Conservation (phyloP, 2,797 vertebrate genomes). For the Peromyscus aztecus region DNA sequence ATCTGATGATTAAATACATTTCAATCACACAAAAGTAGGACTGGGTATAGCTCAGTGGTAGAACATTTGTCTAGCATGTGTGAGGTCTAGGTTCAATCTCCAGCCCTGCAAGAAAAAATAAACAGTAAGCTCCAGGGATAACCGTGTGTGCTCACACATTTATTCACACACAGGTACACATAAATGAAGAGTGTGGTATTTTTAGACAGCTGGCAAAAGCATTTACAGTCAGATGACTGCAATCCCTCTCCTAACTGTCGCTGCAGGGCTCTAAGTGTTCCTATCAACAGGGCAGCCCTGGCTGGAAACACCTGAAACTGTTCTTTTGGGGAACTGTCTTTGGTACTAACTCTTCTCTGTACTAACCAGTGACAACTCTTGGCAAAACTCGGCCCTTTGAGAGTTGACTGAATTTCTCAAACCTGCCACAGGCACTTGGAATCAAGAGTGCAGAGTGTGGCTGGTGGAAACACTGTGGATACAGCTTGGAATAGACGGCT, state of each 20-base stretch:
- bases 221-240: neutral
- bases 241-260: neutral
- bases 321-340: neutral
- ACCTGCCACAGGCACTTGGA: slow-evolving; percentile 12
- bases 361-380: slow-evolving; percentile 28
- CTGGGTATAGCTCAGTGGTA: neutral
- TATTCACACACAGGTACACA: neutral
- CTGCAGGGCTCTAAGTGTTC: neutral
- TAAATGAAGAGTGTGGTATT: neutral
- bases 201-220: neutral
- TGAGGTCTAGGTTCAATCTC: neutral
- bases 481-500: neutral
- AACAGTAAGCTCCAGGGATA: neutral
- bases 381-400: slow-evolving; percentile 23
- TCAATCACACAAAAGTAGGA: neutral
- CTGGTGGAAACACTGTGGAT: neutral
- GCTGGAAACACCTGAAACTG: neutral
- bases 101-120: neutral
- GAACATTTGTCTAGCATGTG: neutral
- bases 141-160: neutral
- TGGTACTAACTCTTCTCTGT: neutral
- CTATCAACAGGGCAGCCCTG: neutral
- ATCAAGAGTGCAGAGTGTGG: neutral
- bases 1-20: neutral
- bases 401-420: slow-evolving; percentile 26